A percentile compares a stretch with the other conserved stretches of the same genome.
Evolutionary conservation across 2,888 invertebrate species (phyloP).

Genomic region (Agrochola macilenta): DNA sequence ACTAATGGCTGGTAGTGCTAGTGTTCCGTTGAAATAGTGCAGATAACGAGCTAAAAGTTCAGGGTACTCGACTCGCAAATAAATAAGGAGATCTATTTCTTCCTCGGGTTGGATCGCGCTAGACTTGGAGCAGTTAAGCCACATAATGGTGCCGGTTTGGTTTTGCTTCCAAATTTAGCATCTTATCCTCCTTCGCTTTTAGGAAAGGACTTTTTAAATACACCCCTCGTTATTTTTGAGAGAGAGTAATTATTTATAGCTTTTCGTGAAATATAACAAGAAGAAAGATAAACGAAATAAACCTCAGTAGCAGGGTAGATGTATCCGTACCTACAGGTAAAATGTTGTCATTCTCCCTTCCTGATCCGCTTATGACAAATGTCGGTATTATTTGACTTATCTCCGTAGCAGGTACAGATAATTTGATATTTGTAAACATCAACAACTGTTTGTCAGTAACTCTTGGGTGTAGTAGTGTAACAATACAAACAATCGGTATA

Average conservation of each 20-base stretch:
- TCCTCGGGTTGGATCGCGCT: slow-evolving; percentile 30
- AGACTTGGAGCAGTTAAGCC: slow-evolving; percentile 54
- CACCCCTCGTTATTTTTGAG: slow-evolving; percentile 15
- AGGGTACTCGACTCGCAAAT: slow-evolving; percentile 46
- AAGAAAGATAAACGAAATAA: slow-evolving; percentile 22
- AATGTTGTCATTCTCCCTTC: slow-evolving; percentile 28
- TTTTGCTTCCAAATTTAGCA: slow-evolving; percentile 43
- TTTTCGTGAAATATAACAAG: slow-evolving; percentile 8
- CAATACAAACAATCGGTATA: slow-evolving; percentile 3
- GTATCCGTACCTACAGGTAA: slow-evolving; percentile 16
- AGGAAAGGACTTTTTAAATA: background rate
- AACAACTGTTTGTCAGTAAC: slow-evolving; percentile 8
- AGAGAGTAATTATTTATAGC: background rate
- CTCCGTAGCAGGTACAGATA: slow-evolving; percentile 20
- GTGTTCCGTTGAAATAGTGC: slow-evolving; percentile 40
- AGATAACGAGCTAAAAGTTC: slow-evolving; percentile 64
- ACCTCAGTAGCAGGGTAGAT: background rate
- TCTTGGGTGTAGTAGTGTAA: background rate
- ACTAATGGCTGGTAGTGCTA: slow-evolving; percentile 38
- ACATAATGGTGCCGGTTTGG: slow-evolving; percentile 51
- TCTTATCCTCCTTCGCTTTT: slow-evolving; percentile 35
- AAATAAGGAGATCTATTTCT: slow-evolving; percentile 62
- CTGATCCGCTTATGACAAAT: slow-evolving; percentile 58
- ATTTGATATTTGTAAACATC: slow-evolving; percentile 42
- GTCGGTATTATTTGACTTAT: slow-evolving; percentile 53